phyloP scores from a whole-genome alignment of 2,113 vertebrate species.

The Asarcornis scutulata region DNA sequence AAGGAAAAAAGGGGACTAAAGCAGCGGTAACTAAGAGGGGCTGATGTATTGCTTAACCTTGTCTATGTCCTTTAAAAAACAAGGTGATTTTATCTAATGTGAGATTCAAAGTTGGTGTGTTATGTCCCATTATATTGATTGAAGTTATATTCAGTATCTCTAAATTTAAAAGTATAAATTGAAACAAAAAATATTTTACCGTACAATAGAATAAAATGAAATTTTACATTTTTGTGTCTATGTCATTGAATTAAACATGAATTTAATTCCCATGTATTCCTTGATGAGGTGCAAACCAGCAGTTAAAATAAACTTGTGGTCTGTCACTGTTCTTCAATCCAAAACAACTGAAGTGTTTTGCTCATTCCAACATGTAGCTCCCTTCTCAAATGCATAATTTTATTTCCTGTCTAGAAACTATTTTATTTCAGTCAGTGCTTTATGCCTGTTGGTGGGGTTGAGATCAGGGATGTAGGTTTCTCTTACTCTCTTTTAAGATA shows the following conservation, averaged over 20 bases:
- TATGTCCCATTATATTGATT: neutral
- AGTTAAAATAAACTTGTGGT: neutral
- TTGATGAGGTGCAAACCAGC: neutral
- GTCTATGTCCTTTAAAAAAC: neutral
- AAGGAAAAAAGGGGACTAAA: neutral
- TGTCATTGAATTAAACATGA: neutral
- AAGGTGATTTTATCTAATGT: neutral
- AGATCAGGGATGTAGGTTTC: neutral
- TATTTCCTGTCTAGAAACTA: neutral
- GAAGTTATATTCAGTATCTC: neutral
- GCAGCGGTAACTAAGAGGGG: neutral
- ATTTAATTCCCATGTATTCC: neutral
- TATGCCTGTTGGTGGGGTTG: neutral
- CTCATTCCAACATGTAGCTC: neutral
- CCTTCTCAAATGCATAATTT: neutral
- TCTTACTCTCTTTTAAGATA: neutral
- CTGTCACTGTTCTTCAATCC: neutral
- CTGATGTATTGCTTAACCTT: neutral
- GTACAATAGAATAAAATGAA: neutral
- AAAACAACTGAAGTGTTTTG: neutral
- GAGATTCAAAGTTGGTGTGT: neutral
- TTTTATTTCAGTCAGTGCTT: neutral
- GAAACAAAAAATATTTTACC: neutral
- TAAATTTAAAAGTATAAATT: neutral
- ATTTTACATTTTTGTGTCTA: neutral